Evolutionary conservation across 2,113 vertebrate species (phyloP), one percentile per base, ranked within the genome.

Genomic region (Cyphomyrus plagiostoma): DNA sequence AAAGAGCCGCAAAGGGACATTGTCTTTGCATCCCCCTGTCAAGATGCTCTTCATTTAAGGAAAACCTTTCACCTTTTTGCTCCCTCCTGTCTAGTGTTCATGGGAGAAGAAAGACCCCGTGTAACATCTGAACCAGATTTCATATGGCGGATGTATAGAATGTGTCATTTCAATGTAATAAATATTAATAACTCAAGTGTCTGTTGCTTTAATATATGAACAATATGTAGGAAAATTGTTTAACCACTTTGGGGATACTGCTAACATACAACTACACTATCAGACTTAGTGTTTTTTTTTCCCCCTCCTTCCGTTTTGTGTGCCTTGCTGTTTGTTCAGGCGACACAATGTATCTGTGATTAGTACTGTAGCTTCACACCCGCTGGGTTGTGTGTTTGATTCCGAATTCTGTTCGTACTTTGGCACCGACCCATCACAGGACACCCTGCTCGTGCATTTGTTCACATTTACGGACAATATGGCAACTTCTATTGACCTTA

Each of bases 131-230:
- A 49, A 23, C 23, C 52, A 26, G 5, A 13, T 19, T 58, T 53
- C 17, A 80, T 35, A 53, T 80, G 77, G 10, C 19, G 42, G 88
- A 83, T 45, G 19, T n/a, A 74, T 39, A 48, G 39, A 85, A 84
- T 58, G 52, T 58, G 30, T 30, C 13, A 23, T 56, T 85, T 89
- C 21, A 58, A 11, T 87, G 1, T 35, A 89, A 89, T 89, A 89
- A 89, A 89, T 58, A 30, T 89, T 39, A 42, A 4, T 17, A 42
- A 77, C 30, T 39, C 3, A 77, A 77, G 30, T 77, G 35, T 42
- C 19, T 42, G 74, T 77, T 42, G 13, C 74, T 77, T 77, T 85
- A 85, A n/a, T 85, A 48, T 49, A 66, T 26, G n/a, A 66, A 8
- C 58, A 66, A 26, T 26, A 30, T 10, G 8, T 66, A 66, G 9